Percentiles rank a stretch among this genome's conserved stretches.
Conservation (phyloP, 2,888 invertebrate genomes). For the Serrognathus titanus region DNA sequence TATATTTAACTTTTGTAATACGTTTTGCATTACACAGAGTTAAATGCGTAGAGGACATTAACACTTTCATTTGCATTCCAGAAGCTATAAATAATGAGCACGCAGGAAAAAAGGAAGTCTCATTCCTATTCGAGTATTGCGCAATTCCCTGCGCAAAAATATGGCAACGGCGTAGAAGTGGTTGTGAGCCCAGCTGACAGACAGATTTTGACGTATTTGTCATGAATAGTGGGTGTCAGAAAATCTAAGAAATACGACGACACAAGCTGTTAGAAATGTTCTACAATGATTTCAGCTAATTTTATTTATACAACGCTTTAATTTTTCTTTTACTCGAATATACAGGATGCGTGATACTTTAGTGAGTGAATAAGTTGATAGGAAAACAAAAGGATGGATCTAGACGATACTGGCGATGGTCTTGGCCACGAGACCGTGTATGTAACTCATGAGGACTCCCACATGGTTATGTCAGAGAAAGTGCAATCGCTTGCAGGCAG, state of each 20-base stretch:
- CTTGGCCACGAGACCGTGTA: conserved; percentile 79
- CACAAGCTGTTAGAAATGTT: conserved; percentile 6
- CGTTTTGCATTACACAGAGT: no score
- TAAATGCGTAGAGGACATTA: no score
- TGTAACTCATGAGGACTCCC: conserved; percentile 91
- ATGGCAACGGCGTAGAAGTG: conserved; percentile 4
- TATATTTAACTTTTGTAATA: no score
- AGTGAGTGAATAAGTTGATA: conserved; percentile 6
- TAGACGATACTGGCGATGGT: conserved; percentile 47
- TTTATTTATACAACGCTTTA: not conserved
- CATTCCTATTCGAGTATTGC: no score
- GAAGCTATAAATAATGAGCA: no score
- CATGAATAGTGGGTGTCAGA: conserved; percentile 34
- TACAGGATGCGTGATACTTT: conserved; percentile 1
- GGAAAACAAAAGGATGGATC: conserved; percentile 35
- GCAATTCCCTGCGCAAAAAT: conserved; percentile 2
- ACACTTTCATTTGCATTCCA: no score
- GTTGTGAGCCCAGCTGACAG: conserved; percentile 22
- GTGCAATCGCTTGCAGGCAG: conserved; percentile 96
- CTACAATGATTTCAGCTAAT: conserved; percentile 4
- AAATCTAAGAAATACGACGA: conserved; percentile 16
- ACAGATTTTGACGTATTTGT: conserved; percentile 29
- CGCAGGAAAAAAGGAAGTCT: no score
- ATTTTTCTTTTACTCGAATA: conserved; percentile 4
- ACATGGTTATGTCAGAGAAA: conserved; percentile 98